Evolutionary conservation across 2,113 vertebrate species (phyloP).

Genomic region (Nanorana parkeri): DNA sequence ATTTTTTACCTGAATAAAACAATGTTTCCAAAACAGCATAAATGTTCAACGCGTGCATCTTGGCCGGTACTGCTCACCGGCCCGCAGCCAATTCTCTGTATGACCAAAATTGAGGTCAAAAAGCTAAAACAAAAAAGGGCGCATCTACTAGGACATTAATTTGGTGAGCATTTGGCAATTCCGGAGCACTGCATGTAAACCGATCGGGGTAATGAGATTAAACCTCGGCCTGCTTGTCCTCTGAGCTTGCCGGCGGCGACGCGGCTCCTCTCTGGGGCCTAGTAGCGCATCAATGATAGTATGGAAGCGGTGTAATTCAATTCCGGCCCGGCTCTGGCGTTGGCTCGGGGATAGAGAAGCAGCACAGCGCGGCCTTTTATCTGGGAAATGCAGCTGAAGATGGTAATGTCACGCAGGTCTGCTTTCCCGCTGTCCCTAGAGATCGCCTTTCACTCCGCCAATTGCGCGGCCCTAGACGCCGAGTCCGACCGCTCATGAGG

Average conservation of each 20-base stretch:
- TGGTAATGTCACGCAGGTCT: slow-evolving; percentile 42
- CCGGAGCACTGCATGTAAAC: slow-evolving; percentile 18
- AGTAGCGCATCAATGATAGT: slow-evolving; percentile 22
- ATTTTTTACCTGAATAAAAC: too few relatives aligned
- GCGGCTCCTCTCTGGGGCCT: slow-evolving; percentile 8
- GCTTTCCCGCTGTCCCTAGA: background rate
- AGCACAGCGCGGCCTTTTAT: slow-evolving; percentile 30
- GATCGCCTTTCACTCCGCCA: background rate
- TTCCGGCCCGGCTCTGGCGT: background rate
- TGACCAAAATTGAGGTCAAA: background rate
- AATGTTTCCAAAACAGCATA: too few relatives aligned
- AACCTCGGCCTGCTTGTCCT: background rate
- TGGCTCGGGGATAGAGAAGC: slow-evolving; percentile 17
- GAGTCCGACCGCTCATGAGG: background rate
- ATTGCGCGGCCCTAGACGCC: background rate
- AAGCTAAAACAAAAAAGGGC: background rate
- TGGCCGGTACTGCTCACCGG: too few relatives aligned
- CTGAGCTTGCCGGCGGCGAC: background rate
- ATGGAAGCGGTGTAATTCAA: slow-evolving; percentile 32
- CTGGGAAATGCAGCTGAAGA: slow-evolving; percentile 28
- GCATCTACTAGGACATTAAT: background rate
- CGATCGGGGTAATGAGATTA: slow-evolving; percentile 41
- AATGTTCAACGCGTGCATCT: too few relatives aligned
- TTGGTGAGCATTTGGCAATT: slow-evolving; percentile 20
- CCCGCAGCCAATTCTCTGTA: background rate